Conservation (phyloP, 1,140 invertebrate species). For the Lysiphlebus fabarum region DNA sequence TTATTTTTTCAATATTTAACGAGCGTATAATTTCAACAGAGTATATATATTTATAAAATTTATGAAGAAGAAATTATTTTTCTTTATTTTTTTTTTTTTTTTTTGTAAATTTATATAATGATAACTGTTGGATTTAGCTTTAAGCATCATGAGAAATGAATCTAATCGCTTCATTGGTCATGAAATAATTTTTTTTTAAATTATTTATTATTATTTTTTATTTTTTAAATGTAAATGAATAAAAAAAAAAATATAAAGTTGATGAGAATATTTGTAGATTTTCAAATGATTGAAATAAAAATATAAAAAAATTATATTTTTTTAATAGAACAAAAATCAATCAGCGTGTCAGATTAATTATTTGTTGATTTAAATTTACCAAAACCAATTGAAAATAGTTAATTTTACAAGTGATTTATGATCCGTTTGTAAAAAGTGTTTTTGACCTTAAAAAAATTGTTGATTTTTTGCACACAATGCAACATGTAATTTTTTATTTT, state of each 20-base stretch:
- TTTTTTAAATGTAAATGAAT: neutral
- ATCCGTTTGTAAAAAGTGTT: constrained; percentile 24
- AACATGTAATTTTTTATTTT: neutral
- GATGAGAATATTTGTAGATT: neutral
- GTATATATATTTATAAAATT: too few species aligned
- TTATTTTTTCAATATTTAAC: too few species aligned
- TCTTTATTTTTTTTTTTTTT: neutral
- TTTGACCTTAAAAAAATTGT: constrained; percentile 30
- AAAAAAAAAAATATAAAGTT: neutral
- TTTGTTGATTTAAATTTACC: constrained; percentile 32
- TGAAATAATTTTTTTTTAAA: neutral
- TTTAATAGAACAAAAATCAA: constrained; percentile 1
- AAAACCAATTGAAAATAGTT: constrained; percentile 41
- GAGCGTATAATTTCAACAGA: too few species aligned
- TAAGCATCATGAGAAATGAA: too few species aligned
- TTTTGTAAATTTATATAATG: neutral
- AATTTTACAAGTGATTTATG: constrained; percentile 44
- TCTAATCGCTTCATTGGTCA: too few species aligned
- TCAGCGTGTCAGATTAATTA: neutral
- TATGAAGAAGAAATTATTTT: too few species aligned
- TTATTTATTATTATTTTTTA: neutral
- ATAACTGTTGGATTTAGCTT: neutral
- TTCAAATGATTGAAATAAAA: too few species aligned
- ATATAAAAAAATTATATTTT: neutral
- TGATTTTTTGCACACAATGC: constrained; percentile 27